phyloP scores from a whole-genome alignment of 2,113 vertebrate genomes.

The Tylochromis polylepis region DNA sequence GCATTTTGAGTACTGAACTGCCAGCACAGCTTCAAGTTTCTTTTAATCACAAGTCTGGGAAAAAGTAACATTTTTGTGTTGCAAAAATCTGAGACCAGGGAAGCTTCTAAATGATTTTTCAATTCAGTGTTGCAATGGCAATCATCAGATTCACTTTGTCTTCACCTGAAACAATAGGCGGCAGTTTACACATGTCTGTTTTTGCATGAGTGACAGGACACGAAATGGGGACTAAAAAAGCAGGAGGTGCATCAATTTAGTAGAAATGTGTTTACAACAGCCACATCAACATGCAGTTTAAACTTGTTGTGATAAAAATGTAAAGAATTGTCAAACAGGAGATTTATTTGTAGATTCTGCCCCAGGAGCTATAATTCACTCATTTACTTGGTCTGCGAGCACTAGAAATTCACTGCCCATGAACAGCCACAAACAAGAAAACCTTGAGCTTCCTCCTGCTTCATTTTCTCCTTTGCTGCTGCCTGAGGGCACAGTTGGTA shows the following conservation, averaged over 20 bases:
- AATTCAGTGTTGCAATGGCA: neutral
- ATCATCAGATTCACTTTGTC: neutral
- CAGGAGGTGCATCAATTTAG: neutral
- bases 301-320: neutral
- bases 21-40: neutral
- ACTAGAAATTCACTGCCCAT: neutral
- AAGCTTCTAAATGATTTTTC: neutral
- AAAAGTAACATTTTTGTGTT: neutral
- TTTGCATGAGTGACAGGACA: neutral
- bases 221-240: neutral
- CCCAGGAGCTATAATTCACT: neutral
- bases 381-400: neutral
- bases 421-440: conserved; percentile 4
- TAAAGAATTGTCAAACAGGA: neutral
- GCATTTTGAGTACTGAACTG: neutral
- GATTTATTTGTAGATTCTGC: neutral
- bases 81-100: neutral
- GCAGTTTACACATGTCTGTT: neutral
- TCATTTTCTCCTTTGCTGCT: conserved; percentile 13
- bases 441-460: conserved; percentile 14
- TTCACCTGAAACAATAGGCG: neutral
- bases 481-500: conserved; percentile 36
- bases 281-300: neutral
- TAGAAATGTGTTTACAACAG: conserved; percentile 1
- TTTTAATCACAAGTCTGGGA: neutral